phyloP scores from a whole-genome alignment of 1,140 invertebrate genomes.

The Drosophila malerkotliana region DNA sequence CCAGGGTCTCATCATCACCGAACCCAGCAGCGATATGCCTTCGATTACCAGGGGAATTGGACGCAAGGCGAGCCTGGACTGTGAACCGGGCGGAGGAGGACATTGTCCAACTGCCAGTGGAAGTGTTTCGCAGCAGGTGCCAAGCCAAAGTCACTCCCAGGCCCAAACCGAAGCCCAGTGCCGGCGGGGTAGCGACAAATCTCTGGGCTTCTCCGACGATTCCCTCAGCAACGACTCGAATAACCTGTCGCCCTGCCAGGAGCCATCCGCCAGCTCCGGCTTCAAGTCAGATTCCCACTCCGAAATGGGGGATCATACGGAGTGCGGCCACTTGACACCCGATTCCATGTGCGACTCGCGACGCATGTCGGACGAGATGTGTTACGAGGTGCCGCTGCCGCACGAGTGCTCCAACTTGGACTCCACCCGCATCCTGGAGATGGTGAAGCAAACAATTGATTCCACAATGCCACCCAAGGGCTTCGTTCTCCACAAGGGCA shows the following conservation, averaged over 20 bases:
- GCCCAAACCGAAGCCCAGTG: slow-evolving; percentile 52
- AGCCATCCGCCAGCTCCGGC: slow-evolving; percentile 82
- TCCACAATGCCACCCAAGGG: slow-evolving; percentile 91
- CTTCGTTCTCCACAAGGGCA: slow-evolving; percentile 85
- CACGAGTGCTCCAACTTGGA: slow-evolving; percentile 91
- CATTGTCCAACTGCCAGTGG: background rate
- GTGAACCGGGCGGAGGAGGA: slow-evolving; percentile 67
- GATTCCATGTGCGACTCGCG: slow-evolving; percentile 83
- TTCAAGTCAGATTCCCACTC: slow-evolving; percentile 83
- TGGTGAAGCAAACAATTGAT: slow-evolving; percentile 93
- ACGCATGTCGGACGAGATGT: slow-evolving; percentile 85
- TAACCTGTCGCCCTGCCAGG: slow-evolving; percentile 83
- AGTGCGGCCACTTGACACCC: slow-evolving; percentile 78
- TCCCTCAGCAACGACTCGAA: slow-evolving; percentile 87
- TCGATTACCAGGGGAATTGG: slow-evolving; percentile 92
- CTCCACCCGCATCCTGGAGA: slow-evolving; percentile 90
- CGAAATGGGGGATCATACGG: slow-evolving; percentile 82
- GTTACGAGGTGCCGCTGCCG: slow-evolving; percentile 90
- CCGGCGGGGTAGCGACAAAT: slow-evolving; percentile 86
- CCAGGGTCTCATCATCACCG: slow-evolving; percentile 88
- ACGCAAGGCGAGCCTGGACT: slow-evolving; percentile 87
- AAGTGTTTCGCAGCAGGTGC: background rate
- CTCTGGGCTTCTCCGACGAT: slow-evolving; percentile 88
- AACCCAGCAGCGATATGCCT: slow-evolving; percentile 90
- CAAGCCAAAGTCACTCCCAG: slow-evolving; percentile 11